phyloP scores from a whole-genome alignment of 2,888 invertebrate genomes.

The Deilephila elpenor region DNA sequence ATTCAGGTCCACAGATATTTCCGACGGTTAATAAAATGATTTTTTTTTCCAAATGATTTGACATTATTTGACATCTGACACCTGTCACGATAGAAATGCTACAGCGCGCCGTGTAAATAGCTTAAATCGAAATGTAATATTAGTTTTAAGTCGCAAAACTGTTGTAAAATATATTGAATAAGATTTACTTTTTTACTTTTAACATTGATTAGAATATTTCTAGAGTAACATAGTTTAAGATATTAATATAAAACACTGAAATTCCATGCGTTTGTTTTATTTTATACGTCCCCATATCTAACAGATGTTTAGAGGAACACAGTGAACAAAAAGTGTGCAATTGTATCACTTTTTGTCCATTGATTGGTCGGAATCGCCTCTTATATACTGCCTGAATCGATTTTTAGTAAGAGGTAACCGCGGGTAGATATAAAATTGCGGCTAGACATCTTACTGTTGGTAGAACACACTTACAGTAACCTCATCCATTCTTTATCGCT shows the following conservation, averaged over 20 bases:
- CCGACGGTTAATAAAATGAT: no score
- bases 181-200: constrained; percentile 30
- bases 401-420: no score
- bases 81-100: constrained; percentile 28
- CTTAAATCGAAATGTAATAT: constrained; percentile 18
- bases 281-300: background rate
- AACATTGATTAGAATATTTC: constrained; percentile 30
- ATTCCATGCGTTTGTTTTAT: constrained; percentile 30
- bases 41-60: background rate
- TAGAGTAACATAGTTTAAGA: constrained; percentile 37
- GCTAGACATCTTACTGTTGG: no score
- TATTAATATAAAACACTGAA: constrained; percentile 36
- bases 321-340: no score
- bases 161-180: constrained; percentile 33
- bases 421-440: no score
- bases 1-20: no score
- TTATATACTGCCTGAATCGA: no score
- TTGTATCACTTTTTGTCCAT: no score
- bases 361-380: no score
- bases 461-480: no score
- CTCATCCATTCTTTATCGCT: no score
- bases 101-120: constrained; percentile 25
- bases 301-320: no score
- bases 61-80: background rate
- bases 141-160: constrained; percentile 6